Evolutionary conservation across 1,140 invertebrate genomes (phyloP), one percentile per base, ranked within the genome.

Genomic region (Araneus ventricosus): DNA sequence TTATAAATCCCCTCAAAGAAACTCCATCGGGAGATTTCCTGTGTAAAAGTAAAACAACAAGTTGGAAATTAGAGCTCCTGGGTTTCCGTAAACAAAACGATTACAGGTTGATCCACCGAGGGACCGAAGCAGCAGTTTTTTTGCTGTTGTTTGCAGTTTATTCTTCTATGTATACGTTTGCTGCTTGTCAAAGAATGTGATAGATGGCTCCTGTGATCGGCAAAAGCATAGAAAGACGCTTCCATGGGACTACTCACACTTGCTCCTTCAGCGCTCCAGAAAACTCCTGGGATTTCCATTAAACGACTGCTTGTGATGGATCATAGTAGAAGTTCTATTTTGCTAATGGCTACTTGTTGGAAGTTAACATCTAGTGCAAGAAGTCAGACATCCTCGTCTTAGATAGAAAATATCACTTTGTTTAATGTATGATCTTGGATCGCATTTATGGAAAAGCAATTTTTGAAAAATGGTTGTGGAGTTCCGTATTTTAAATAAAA

Each of bases 71-170:
- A 63, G 59, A n/a, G 22, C 20, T 63, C 20, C 59, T 34, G 22
- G 14, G 82, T 85, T n/a, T 20, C 39, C 7, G 82, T 85, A 85
- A 85, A 85, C 82, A 57, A 85, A 52, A 39, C 39, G 82, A 85
- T 85, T 85, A 85, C 82, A 57, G 45, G 82, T 85, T 85, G 82
- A 85, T 85, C 82, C 82, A 34, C 39, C 7, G 24, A 57, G 82
- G 41, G 39, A 37, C 20, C 2, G 45, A n/a, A 85, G 37, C 20
- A 85, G 2, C 45, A 52, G 24, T 10, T 30, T 86, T 59, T 86
- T 86, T 59, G 22, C 7, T 86, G 10, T 45, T 41, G 24, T 59
- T 41, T 17, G 79, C 20, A 24, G 37, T 37, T 37, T 37, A 8
- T 70, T 27, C 41, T 45, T 41, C 37, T 17, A 20, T 86, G 84